Evolutionary conservation across 2,113 vertebrate genomes (phyloP).

Genomic region (Rhynchopsitta pachyrhyncha): DNA sequence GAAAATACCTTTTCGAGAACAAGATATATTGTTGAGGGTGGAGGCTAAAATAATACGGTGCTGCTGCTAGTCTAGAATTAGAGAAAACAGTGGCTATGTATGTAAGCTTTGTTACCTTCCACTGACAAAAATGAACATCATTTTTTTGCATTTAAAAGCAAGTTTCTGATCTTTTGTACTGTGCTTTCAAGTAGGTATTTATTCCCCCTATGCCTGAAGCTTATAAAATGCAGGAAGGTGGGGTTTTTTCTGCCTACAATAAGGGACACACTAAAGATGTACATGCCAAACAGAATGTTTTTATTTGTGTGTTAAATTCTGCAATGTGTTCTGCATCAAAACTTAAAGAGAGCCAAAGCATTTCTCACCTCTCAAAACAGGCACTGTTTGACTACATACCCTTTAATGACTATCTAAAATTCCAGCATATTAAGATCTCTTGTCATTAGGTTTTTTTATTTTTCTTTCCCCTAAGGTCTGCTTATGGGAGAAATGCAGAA

Average conservation of each 20-base stretch:
- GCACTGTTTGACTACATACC: not conserved
- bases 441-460: not conserved
- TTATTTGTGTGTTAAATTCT: not conserved
- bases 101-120: not conserved
- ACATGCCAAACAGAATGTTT: not conserved
- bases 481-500: not conserved
- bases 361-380: not conserved
- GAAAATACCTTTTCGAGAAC: constrained; percentile 24
- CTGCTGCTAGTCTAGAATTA: constrained; percentile 19
- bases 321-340: not conserved
- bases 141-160: not conserved
- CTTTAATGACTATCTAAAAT: not conserved
- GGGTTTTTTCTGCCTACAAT: not conserved
- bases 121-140: not conserved
- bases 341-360: not conserved
- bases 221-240: not conserved
- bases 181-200: not conserved
- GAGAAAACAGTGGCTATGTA: constrained; percentile 22
- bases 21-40: not conserved
- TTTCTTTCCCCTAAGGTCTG: not conserved
- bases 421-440: not conserved
- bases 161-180: not conserved
- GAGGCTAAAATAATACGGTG: not conserved
- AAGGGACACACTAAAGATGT: not conserved
- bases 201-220: not conserved